Conservation (phyloP, 1,140 invertebrate species). For the Tenebrio molitor region DNA sequence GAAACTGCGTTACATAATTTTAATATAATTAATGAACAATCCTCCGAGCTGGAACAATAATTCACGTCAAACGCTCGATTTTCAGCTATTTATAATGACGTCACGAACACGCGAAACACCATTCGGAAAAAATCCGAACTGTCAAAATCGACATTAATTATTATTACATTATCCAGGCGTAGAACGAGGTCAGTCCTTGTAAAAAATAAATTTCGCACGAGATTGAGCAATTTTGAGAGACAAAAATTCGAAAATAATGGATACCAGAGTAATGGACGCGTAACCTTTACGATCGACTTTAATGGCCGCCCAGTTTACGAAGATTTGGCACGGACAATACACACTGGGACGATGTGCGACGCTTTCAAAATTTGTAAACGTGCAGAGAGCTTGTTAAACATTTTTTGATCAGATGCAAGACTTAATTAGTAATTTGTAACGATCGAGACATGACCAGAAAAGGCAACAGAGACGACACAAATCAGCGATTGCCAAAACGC, state of each 20-base stretch:
- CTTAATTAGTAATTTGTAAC: too few species aligned
- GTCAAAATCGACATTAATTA: conserved; percentile 23
- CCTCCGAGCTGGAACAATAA: conserved; percentile 30
- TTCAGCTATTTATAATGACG: too few species aligned
- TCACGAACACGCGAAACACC: neutral
- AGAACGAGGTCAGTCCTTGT: neutral
- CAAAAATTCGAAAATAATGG: neutral
- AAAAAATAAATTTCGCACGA: neutral
- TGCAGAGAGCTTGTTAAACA: conserved; percentile 26
- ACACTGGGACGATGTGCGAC: too few species aligned
- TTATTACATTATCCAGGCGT: conserved; percentile 1
- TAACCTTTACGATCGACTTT: neutral
- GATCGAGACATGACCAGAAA: too few species aligned
- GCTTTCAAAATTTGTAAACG: too few species aligned
- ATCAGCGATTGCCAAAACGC: too few species aligned
- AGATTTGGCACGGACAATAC: too few species aligned
- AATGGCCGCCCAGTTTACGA: too few species aligned
- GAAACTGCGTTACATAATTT: too few species aligned
- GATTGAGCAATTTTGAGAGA: neutral
- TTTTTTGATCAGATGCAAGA: conserved; percentile 30
- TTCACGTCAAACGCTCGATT: conserved; percentile 13
- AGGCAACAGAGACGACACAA: too few species aligned
- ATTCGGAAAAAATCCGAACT: neutral
- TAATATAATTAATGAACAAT: too few species aligned
- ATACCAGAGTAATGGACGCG: too few species aligned